These are phyloP conservation scores for Cassiopea andromeda DNA, from an alignment of 30 jellyfish, hydroid and myxozoan species.

Conservation along the genomic window DNA sequence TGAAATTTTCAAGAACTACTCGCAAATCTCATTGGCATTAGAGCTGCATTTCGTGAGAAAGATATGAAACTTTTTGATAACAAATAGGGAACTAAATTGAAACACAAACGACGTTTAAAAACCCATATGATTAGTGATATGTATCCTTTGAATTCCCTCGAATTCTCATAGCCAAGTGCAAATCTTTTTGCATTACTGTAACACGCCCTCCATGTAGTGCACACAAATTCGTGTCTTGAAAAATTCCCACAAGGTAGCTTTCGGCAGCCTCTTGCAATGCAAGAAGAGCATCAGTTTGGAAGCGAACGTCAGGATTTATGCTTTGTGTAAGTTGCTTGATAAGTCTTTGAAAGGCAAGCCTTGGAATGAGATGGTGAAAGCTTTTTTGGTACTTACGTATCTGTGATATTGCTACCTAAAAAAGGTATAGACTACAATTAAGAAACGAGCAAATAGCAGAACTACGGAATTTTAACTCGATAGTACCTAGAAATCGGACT, in stretches of 20 bases:
- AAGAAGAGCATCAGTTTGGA: constrained; percentile 40
- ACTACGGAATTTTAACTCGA: not conserved
- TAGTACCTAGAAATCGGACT: not conserved
- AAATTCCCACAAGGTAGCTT: constrained; percentile 48
- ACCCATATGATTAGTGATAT: too few species aligned
- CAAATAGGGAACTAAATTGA: too few species aligned
- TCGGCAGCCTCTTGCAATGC: constrained; percentile 80
- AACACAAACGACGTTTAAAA: too few species aligned
- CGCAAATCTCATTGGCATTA: too few species aligned
- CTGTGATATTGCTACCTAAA: constrained; percentile 33
- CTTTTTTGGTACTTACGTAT: constrained; percentile 49
- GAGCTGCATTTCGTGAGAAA: too few species aligned
- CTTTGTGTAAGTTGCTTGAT: constrained; percentile 21
- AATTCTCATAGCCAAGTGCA: constrained; percentile 55
- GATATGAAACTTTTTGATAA: too few species aligned
- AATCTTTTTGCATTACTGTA: constrained; percentile 65
- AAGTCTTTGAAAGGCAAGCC: constrained; percentile 54
- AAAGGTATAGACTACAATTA: not conserved
- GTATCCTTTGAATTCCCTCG: constrained; percentile 31
- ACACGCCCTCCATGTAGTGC: constrained; percentile 65
- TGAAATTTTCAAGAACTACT: too few species aligned
- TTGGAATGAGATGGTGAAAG: constrained; percentile 29
- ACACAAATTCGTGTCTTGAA: constrained; percentile 59
- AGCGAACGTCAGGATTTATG: constrained; percentile 15
- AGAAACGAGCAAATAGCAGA: not conserved